Evolutionary conservation across 2,113 vertebrate species (phyloP).

Genomic region (Octodon degus): DNA sequence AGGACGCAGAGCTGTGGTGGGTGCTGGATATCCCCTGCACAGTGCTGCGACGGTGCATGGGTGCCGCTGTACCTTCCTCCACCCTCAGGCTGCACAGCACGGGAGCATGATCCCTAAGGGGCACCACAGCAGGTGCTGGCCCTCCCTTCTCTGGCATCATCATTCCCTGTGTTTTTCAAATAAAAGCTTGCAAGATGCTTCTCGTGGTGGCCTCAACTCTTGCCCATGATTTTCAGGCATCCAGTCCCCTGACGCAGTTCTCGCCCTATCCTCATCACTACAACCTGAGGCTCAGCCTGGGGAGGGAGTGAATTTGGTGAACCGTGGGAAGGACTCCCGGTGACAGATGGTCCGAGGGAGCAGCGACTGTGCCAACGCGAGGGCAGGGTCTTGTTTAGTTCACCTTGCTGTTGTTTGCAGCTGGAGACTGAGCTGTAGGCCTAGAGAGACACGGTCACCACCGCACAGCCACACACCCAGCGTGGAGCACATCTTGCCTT

Average conservation of each 20-base stretch:
- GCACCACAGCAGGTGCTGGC: no score
- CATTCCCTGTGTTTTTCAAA: background rate
- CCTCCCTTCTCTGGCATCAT: background rate
- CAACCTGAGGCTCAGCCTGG: no score
- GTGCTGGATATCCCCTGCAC: background rate
- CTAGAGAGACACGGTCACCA: background rate
- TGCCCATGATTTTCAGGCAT: background rate
- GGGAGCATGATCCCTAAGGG: no score
- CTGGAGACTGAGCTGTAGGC: background rate
- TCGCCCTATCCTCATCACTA: rapidly evolving
- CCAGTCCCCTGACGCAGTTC: no score
- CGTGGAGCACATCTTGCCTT: background rate
- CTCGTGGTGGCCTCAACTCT: background rate
- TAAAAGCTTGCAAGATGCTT: background rate
- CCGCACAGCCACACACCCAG: background rate
- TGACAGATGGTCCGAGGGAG: no score
- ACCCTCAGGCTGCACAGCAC: background rate
- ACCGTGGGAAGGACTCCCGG: background rate
- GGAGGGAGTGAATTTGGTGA: background rate
- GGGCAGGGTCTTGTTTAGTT: background rate
- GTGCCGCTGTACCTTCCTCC: background rate
- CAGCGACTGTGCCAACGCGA: background rate
- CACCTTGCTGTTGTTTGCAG: background rate
- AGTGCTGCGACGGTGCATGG: rapidly evolving
- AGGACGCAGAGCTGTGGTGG: background rate